Evolutionary conservation across 2,888 invertebrate genomes (phyloP).

Genomic region (Protula sp.): DNA sequence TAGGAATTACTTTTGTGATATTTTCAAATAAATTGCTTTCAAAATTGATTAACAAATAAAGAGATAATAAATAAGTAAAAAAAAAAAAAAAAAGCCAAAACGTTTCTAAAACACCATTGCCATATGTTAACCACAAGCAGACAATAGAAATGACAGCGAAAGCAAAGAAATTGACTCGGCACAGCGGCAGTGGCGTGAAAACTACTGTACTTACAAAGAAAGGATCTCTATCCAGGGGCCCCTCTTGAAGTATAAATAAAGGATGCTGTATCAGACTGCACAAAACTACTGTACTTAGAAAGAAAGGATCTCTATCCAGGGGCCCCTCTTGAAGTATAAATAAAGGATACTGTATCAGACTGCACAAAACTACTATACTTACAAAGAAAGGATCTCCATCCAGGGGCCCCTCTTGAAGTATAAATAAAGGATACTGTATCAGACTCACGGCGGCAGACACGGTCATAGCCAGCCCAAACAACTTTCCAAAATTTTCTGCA

Average conservation of each 20-base stretch:
- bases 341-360: constrained; percentile 27
- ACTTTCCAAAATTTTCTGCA: constrained; percentile 26
- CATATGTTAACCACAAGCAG: no score
- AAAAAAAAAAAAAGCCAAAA: no score
- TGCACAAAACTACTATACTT: constrained; percentile 10
- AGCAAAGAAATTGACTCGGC: no score
- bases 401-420: constrained; percentile 25
- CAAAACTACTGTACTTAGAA: constrained; percentile 3
- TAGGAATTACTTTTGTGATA: no score
- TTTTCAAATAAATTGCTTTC: no score
- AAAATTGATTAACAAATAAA: no score
- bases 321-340: constrained; percentile 27
- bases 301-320: constrained; percentile 13
- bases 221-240: constrained; percentile 20
- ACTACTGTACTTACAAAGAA: constrained; percentile 5
- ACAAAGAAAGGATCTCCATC: constrained; percentile 13
- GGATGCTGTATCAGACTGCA: constrained; percentile 28
- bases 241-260: constrained; percentile 24
- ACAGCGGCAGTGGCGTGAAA: no score
- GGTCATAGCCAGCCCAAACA: constrained; percentile 26
- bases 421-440: constrained; percentile 27
- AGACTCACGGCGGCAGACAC: constrained; percentile 23
- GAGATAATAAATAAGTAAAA: no score
- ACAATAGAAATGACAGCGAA: no score
- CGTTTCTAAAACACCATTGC: no score